phyloP scores from a whole-genome alignment of 2,113 vertebrate genomes.

The Rhynchomys soricoides region DNA sequence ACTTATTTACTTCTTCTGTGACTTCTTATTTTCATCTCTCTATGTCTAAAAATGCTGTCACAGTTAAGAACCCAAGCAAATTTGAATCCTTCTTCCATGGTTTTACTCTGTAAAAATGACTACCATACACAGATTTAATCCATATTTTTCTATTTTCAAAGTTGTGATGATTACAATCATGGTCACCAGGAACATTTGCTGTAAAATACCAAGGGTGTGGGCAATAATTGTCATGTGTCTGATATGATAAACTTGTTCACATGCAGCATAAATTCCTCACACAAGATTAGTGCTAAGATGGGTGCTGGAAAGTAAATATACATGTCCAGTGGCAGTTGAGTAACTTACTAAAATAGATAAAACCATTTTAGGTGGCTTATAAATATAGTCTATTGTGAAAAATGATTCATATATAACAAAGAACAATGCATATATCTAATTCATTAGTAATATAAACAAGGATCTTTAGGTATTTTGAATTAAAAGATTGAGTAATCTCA shows the following conservation, averaged over 20 bases:
- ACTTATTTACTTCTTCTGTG: neutral
- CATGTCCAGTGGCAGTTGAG: neutral
- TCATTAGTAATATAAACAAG: too few species aligned
- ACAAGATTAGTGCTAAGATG: neutral
- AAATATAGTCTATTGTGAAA: neutral
- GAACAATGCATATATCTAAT: too few species aligned
- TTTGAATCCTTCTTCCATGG: neutral
- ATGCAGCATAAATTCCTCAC: neutral
- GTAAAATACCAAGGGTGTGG: neutral
- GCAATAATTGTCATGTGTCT: neutral
- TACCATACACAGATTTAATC: neutral
- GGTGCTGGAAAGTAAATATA: neutral
- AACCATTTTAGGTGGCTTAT: neutral
- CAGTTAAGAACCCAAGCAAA: neutral
- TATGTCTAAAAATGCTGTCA: neutral
- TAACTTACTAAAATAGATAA: neutral
- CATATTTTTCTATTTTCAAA: neutral
- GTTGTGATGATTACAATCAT: neutral
- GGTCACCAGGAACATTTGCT: neutral
- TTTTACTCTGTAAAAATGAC: neutral
- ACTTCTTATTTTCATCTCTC: neutral
- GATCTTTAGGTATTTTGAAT: too few species aligned
- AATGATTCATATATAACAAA: too few species aligned
- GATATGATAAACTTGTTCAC: neutral
- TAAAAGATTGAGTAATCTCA: too few species aligned